Evolutionary conservation across 1,140 invertebrate species (phyloP), one percentile per base, ranked within the genome.

Genomic region (Chrysoperla carnea): DNA sequence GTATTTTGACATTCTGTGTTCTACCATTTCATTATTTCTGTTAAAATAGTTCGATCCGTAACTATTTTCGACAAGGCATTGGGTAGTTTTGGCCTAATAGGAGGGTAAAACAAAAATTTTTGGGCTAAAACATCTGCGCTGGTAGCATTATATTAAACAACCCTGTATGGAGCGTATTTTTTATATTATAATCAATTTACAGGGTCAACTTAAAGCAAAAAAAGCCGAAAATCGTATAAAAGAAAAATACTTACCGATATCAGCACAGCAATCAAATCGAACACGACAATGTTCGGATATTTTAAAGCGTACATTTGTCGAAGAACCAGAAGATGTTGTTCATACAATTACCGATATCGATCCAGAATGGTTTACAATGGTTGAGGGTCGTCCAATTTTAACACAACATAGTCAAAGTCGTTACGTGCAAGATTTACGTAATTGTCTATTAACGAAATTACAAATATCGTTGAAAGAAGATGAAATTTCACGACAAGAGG

Each of bases 351-450:
- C 67, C 6, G 69, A 78, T 48, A 58, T 77, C 3, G 73, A 78
- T 58, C 72, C 75, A 3, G 57, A 68, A 28, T 79, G 67, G 51
- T 78, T 71, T 50, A 67, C 63, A 6, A 57, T 72, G 48, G 57
- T 78, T 2, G 63, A 66, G 52, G 72, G 68, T 33, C 55, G 66
- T 42, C 56, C 67, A 3, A 66, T 70, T 4, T 27, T 8, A 9
- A 40, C 39, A 11, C 33, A 29, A 9, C 4, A 23, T 3, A 17
- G 31, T 28, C 55, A 68, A 31, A 50, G 54, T 31, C 55, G 63
- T 28, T 76, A 78, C 39, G 62, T 76, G 15, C 52, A 67, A n/a
- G 65, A 76, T 40, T 61, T 69, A 3, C 62, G 69, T 46, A 56
- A 70, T 17, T 59, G 71, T 33, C 53, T 73, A 1, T 55, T 67